Conservation (phyloP, 1,140 invertebrate genomes). For the Drosophila erecta region DNA sequence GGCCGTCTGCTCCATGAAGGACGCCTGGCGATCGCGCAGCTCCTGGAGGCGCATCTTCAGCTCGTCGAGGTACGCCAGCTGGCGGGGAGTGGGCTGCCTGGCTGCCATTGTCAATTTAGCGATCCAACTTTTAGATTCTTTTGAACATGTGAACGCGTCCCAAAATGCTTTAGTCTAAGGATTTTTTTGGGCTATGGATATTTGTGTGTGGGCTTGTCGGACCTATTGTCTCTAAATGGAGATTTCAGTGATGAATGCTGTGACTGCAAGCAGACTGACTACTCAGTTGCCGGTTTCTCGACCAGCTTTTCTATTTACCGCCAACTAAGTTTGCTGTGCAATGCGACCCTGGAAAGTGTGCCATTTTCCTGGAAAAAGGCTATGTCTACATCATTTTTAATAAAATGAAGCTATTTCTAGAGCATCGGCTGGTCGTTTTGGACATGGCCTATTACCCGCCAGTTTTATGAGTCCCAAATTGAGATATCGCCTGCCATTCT, state of each 20-base stretch:
- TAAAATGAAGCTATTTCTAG: not conserved
- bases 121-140: not conserved
- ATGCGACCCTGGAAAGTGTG: not conserved
- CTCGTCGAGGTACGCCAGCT: slow-evolving; percentile 66
- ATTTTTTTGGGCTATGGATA: slow-evolving; percentile 14
- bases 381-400: no score
- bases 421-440: slow-evolving; percentile 4
- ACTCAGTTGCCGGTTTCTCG: no score
- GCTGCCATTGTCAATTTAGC: slow-evolving; percentile 34
- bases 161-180: not conserved
- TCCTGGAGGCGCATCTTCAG: slow-evolving; percentile 57
- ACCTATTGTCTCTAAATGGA: not conserved
- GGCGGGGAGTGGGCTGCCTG: slow-evolving; percentile 40
- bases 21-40: slow-evolving; percentile 54
- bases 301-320: not conserved
- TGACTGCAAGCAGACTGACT: not conserved
- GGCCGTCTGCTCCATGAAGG: slow-evolving; percentile 62
- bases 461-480: slow-evolving; percentile 72
- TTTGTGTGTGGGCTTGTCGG: not conserved
- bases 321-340: not conserved
- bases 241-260: not conserved
- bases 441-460: slow-evolving; percentile 39
- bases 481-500: slow-evolving; percentile 69
- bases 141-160: slow-evolving; percentile 5
- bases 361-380: not conserved